Evolutionary conservation across 1,140 invertebrate genomes (phyloP).

Genomic region (Zelostemma sp.): DNA sequence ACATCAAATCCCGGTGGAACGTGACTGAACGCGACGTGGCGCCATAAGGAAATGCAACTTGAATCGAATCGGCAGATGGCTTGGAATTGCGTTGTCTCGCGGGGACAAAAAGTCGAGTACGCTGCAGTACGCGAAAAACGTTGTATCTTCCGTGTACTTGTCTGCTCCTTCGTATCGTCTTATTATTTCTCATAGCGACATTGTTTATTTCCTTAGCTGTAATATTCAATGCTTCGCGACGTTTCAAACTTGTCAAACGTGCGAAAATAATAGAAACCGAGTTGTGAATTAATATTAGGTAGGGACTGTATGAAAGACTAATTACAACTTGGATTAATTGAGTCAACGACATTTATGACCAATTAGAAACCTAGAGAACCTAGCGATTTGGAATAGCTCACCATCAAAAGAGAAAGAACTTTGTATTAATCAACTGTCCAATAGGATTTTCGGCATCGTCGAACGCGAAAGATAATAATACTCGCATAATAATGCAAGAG

Average conservation of each 20-base stretch:
- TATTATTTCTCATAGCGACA: conserved; percentile 47
- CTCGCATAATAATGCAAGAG: conserved; percentile 34
- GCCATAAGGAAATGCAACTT: conserved; percentile 56
- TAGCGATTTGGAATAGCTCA: too few species aligned
- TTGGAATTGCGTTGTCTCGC: conserved; percentile 57
- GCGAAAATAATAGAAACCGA: too few species aligned
- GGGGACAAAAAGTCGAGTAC: conserved; percentile 40
- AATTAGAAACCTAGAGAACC: too few species aligned
- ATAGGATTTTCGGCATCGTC: background rate
- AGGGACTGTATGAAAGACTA: too few species aligned
- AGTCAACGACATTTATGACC: too few species aligned
- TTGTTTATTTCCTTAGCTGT: conserved; percentile 36
- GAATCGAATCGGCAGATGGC: conserved; percentile 52
- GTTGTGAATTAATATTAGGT: too few species aligned
- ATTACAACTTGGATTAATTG: too few species aligned
- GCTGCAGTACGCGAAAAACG: conserved; percentile 26
- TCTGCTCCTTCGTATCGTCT: conserved; percentile 35
- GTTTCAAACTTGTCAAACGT: too few species aligned
- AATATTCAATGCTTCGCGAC: too few species aligned
- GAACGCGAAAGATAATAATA: conserved; percentile 1
- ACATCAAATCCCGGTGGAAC: conserved; percentile 49
- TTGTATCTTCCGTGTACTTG: conserved; percentile 37
- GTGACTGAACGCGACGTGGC: conserved; percentile 51
- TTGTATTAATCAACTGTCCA: background rate
- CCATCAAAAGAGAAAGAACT: background rate